Percentiles rank a stretch among this genome's conserved stretches.
Evolutionary conservation across 2,797 vertebrate genomes (phyloP).

Genomic region (Antennarius maculatus): DNA sequence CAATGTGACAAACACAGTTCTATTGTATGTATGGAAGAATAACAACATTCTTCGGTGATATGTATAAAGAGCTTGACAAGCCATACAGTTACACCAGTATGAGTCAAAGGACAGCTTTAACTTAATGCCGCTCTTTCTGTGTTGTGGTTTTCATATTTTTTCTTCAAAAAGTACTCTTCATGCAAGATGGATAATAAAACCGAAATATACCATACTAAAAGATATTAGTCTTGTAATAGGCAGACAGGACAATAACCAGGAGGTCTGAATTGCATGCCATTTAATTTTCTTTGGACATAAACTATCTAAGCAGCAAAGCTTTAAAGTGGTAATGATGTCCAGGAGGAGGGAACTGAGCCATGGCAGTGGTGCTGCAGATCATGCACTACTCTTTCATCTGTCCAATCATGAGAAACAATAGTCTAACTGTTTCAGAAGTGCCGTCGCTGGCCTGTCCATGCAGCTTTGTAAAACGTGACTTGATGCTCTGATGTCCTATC

Average conservation of each 20-base stretch:
- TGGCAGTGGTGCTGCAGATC: conserved; percentile 25
- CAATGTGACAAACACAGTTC: conserved; percentile 62
- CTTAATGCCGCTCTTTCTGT: conserved; percentile 47
- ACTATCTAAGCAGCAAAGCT: conserved; percentile 49
- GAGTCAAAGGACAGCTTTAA: conserved; percentile 64
- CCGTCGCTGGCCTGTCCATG: conserved; percentile 24
- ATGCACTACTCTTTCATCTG: conserved; percentile 59
- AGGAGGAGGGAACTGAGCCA: conserved; percentile 51
- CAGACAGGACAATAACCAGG: conserved; percentile 62
- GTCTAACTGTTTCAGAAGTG: conserved; percentile 39
- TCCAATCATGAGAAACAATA: conserved; percentile 51
- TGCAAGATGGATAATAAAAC: conserved; percentile 64
- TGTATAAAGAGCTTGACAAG: conserved; percentile 71
- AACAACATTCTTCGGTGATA: conserved; percentile 74
- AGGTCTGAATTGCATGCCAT: conserved; percentile 44
- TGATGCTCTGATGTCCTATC: conserved; percentile 46
- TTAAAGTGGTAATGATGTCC: conserved; percentile 74
- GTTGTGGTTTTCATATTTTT: conserved; percentile 68
- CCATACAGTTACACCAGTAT: conserved; percentile 70
- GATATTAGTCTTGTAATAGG: conserved; percentile 55
- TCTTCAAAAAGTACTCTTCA: conserved; percentile 56
- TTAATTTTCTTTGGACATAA: conserved; percentile 44
- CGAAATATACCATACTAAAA: conserved; percentile 64
- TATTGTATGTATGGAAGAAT: conserved; percentile 66
- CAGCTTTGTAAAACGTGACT: conserved; percentile 40